Conservation (phyloP, 2,888 invertebrate genomes). For the Pristionchus japonicus region DNA sequence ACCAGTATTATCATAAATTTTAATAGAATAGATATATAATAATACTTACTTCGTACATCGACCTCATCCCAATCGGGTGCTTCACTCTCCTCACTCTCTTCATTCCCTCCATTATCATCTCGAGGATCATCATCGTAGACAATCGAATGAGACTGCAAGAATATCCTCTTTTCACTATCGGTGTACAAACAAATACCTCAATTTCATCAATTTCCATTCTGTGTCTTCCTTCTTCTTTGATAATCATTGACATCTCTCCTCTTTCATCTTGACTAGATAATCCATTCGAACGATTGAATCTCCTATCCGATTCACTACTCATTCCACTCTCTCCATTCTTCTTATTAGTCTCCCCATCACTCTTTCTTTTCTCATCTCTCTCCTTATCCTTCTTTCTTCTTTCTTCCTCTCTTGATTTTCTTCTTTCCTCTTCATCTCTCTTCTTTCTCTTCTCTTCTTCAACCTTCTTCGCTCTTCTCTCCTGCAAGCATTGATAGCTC, state of each 20-base stretch:
- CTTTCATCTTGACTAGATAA: not conserved
- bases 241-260: not conserved
- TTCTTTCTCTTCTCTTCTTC: constrained; percentile 21
- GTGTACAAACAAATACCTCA: too few species aligned
- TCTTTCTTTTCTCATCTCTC: constrained; percentile 1
- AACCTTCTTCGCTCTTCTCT: not conserved
- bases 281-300: constrained; percentile 1
- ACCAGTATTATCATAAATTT: not conserved
- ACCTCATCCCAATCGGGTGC: constrained; percentile 45
- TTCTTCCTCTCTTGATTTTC: not conserved
- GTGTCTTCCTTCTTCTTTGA: not conserved
- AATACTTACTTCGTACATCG: not conserved
- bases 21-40: too few species aligned
- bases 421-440: not conserved
- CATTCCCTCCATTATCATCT: not conserved
- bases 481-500: not conserved
- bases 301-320: not conserved
- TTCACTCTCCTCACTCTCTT: not conserved
- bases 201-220: not conserved
- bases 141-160: not conserved
- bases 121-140: constrained; percentile 9
- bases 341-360: not conserved
- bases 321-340: not conserved
- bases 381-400: constrained; percentile 19
- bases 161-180: too few species aligned